These are phyloP conservation scores for Saguinus imperator DNA, from an alignment of 2,113 vertebrate species.

Conservation along the genomic window DNA sequence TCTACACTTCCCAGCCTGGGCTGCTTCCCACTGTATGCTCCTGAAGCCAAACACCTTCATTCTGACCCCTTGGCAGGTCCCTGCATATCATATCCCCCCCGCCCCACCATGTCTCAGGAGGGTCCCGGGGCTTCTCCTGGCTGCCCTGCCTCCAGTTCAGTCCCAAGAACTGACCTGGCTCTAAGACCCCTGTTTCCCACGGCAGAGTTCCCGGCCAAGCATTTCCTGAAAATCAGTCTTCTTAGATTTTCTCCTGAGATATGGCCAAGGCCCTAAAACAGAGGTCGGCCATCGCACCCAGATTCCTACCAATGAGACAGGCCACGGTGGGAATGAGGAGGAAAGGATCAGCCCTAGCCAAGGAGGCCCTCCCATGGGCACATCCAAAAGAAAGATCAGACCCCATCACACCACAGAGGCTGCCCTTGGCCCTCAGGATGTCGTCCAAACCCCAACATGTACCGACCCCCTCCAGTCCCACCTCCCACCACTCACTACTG, in stretches of 20 bases:
- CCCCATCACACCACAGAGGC: background rate
- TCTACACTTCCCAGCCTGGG: background rate
- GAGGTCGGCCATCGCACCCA: too few relatives aligned
- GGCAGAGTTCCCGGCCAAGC: fast-evolving
- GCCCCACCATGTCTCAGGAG: too few relatives aligned
- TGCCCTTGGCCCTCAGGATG: background rate
- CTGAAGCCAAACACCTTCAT: background rate
- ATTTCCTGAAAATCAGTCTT: background rate
- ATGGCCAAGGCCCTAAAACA: background rate
- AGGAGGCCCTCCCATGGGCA: background rate
- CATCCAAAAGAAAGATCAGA: background rate
- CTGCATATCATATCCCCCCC: too few relatives aligned
- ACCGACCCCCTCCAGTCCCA: background rate
- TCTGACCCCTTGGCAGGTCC: background rate
- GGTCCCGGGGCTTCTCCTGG: background rate
- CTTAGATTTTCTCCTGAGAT: background rate
- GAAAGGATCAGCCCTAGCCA: background rate
- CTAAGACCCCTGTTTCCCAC: fast-evolving
- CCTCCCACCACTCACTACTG: fast-evolving
- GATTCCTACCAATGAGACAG: too few relatives aligned
- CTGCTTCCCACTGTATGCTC: background rate
- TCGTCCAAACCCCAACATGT: background rate
- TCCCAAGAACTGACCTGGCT: background rate
- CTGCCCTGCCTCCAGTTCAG: background rate
- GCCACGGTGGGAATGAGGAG: fast-evolving